Evolutionary conservation across 2,797 vertebrate genomes (phyloP), one percentile per base, ranked within the genome.

Genomic region (Pyrocephalus nanus): DNA sequence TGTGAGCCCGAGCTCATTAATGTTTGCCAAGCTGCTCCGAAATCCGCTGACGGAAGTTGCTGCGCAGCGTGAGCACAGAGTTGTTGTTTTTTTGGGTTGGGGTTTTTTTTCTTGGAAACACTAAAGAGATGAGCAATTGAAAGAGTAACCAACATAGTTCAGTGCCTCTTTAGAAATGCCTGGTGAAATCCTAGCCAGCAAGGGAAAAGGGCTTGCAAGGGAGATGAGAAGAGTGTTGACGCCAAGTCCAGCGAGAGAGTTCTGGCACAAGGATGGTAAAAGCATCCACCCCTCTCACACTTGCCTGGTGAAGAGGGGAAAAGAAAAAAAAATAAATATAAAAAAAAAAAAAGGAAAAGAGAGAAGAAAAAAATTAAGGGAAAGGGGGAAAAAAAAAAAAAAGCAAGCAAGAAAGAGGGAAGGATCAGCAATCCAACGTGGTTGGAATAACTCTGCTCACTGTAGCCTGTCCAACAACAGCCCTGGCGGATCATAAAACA

Each of bases 391-490:
- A 9, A 3, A 15, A 2, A 12, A 22, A 47, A 58, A 34, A 86
- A 21, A 66, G 19, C 36, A 23, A 47, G 43, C 43, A 34, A 76
- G 58, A 47, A 70, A 86, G 40, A 86, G 74, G 60, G 48, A 92
- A 58, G 71, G 62, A 54, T 19, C 22, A 84, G 93, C 67, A 78
- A 29, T 73, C 50, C 90, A 77, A 3, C n/a, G 0, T 65, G 70
- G 90, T 67, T 95, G 95, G 95, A 96, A 96, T 93, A 96, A 79
- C 91, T 93, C 91, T 74, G 92, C 93, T 96, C 85, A 66, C 81
- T 93, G 93, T 48, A 88, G 88, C 88, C 85, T 43, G 91, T 96
- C 96, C 97, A 97, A 77, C 89, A 92, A 92, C 93, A 96, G 95
- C 93, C 89, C 95, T 82, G 95, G 92, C 76, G 15, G 91, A 85